Base-by-base conservation (phyloP, 2,797 vertebrate genomes). In the Coreius guichenoti region DNA sequence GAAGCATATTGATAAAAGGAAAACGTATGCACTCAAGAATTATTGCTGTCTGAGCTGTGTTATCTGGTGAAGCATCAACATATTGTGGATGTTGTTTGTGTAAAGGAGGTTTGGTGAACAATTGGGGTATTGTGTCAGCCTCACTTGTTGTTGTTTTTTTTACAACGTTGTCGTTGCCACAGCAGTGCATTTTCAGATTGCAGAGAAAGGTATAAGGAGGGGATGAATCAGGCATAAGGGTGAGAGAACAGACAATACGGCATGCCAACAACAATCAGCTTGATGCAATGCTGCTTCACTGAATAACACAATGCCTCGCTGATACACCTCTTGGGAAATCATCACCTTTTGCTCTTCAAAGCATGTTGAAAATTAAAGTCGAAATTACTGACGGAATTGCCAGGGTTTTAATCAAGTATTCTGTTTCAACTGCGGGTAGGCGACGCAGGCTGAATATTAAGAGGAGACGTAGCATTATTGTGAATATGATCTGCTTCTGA, bases 341-440 rank as follows among this genome's bases (percentile, higher is more conserved):
- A 94, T 92, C 91, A 92, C 90, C 90, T 91, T 90, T 94, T 89
- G 69, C 91, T 92, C 91, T 91, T 92, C 90, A 92, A 91, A 93
- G 91, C 88, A 78, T 90, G 88, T 88, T 80, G 85, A 91, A 86
- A 90, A 93, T 93, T 91, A 92, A 92, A 91, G 91, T 87, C 85
- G 90, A 93, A 93, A 92, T 92, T 92, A 92, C 92, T 92, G 93
- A 93, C 91, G 80, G 90, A 91, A 93, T 94, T 91, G 91, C 91
- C 88, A 88, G 92, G 86, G 87, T 93, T 94, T 93, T 94, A 93
- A 95, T 94, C 92, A 93, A 92, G 90, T 92, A 92, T 95, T 94
- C 93, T 91, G 92, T 94, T 94, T 93, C 91, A 92, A 90, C 89
- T 92, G 85, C 54, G 19, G 81, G 51, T 85, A 86, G 82, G 45